phyloP scores from a whole-genome alignment of 2,888 invertebrate genomes.

The Drosophila buzzatii region DNA sequence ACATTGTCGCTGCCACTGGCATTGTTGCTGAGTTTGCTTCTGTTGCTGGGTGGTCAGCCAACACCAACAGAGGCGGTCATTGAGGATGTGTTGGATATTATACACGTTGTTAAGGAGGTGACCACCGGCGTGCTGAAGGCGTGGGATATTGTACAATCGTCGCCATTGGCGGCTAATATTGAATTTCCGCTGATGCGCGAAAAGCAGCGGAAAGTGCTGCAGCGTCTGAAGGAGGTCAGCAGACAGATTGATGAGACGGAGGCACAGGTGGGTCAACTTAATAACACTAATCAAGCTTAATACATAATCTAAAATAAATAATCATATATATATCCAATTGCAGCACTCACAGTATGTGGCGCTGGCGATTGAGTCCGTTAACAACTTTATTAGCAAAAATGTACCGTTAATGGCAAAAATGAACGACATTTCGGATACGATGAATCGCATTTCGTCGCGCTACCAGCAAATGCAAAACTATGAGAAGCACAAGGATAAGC shows the following conservation, averaged over 20 bases:
- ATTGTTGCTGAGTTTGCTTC: constrained; percentile 12
- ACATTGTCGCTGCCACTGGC: constrained; percentile 2
- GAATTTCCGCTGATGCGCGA: constrained; percentile 88
- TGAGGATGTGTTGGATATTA: constrained; percentile 88
- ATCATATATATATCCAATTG: neutral
- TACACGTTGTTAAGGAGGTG: constrained; percentile 87
- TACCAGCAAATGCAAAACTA: constrained; percentile 88
- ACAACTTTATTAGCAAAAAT: constrained; percentile 78
- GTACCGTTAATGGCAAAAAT: constrained; percentile 87
- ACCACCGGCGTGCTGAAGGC: constrained; percentile 87
- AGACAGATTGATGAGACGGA: constrained; percentile 84
- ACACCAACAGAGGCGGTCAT: constrained; percentile 85
- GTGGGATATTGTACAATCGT: constrained; percentile 88
- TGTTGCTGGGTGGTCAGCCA: constrained; percentile 52
- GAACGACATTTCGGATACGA: constrained; percentile 88
- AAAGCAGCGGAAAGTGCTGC: constrained; percentile 88
- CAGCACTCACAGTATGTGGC: constrained; percentile 82
- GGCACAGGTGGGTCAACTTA: constrained; percentile 71
- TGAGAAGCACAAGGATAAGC: constrained; percentile 86
- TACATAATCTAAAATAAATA: neutral
- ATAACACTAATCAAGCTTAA: constrained; percentile 15
- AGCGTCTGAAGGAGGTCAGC: constrained; percentile 85
- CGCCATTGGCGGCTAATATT: constrained; percentile 86
- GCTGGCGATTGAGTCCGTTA: constrained; percentile 83
- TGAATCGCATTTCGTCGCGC: constrained; percentile 87